A percentile compares a stretch with the other conserved stretches of the same genome.
These are phyloP conservation scores for Amiota communis DNA, from an alignment of 2,888 invertebrate genomes.

Conservation along the genomic window DNA sequence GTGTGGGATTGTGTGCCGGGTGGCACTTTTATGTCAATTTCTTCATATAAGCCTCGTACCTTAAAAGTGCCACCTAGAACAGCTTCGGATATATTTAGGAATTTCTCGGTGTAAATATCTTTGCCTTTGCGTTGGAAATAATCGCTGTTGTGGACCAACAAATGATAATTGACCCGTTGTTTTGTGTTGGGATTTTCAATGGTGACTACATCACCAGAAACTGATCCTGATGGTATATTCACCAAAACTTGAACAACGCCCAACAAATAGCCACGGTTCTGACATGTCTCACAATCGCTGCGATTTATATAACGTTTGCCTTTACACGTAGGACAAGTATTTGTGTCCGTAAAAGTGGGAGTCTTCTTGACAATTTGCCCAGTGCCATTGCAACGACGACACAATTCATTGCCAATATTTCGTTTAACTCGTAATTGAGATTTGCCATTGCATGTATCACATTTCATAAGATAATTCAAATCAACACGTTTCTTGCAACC, in stretches of 20 bases:
- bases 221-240: conserved; percentile 61
- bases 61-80: conserved; percentile 66
- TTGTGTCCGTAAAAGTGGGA: conserved; percentile 49
- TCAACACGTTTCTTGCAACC: conserved; percentile 66
- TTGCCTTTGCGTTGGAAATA: conserved; percentile 65
- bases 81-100: conserved; percentile 66
- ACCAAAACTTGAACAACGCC: conserved; percentile 57
- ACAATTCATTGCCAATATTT: conserved; percentile 59
- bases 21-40: conserved; percentile 60
- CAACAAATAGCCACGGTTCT: conserved; percentile 63
- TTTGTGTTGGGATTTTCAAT: conserved; percentile 65
- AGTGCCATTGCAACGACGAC: conserved; percentile 68
- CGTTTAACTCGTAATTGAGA: conserved; percentile 56
- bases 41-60: conserved; percentile 66
- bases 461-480: conserved; percentile 60
- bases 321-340: conserved; percentile 62
- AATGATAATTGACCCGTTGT: conserved; percentile 57
- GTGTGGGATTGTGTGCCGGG: conserved; percentile 69
- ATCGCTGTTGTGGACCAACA: conserved; percentile 60
- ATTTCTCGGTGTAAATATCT: conserved; percentile 65
- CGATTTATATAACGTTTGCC: conserved; percentile 65
- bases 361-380: conserved; percentile 62
- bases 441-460: conserved; percentile 65
- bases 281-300: conserved; percentile 64
- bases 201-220: conserved; percentile 61